These are phyloP conservation scores for Nymphalis polychloros DNA, from an alignment of 2,888 invertebrate genomes.

Conservation along the genomic window DNA sequence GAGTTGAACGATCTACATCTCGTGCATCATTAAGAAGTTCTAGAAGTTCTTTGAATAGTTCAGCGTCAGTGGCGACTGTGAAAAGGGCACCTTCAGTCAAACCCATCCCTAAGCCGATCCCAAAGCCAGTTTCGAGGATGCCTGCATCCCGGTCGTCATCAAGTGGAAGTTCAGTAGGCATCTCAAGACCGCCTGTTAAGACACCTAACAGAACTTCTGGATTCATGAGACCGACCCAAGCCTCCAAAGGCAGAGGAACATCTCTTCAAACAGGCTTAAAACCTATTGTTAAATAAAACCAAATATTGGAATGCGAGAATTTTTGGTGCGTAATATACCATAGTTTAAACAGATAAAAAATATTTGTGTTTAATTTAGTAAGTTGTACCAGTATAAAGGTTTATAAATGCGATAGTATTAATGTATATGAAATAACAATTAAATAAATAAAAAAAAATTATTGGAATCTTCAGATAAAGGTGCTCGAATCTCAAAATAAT, in stretches of 20 bases:
- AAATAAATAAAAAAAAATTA: slow-evolving; percentile 52
- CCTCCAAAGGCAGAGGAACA: slow-evolving; percentile 87
- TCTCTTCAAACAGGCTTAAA: slow-evolving; percentile 52
- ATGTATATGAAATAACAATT: slow-evolving; percentile 39
- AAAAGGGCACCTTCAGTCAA: slow-evolving; percentile 83
- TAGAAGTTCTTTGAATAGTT: slow-evolving; percentile 90
- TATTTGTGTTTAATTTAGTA: slow-evolving; percentile 26
- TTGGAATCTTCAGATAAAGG: slow-evolving; percentile 77
- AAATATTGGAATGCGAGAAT: slow-evolving; percentile 20
- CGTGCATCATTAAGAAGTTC: slow-evolving; percentile 91
- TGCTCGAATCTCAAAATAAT: slow-evolving; percentile 74
- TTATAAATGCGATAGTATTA: slow-evolving; percentile 39
- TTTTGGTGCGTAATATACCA: slow-evolving; percentile 17
- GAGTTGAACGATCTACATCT: slow-evolving; percentile 89
- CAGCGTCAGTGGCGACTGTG: slow-evolving; percentile 90
- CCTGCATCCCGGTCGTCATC: slow-evolving; percentile 75
- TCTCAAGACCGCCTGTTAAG: slow-evolving; percentile 71
- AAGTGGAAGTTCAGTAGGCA: slow-evolving; percentile 77
- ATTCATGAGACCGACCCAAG: slow-evolving; percentile 94
- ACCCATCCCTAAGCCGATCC: slow-evolving; percentile 76
- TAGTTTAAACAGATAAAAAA: slow-evolving; percentile 27
- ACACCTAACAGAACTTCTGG: slow-evolving; percentile 74
- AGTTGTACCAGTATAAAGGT: slow-evolving; percentile 28
- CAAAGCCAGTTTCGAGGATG: slow-evolving; percentile 66
- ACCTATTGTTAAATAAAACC: slow-evolving; percentile 61